Conservation (phyloP, 2,113 vertebrate genomes). For the Laticauda colubrina region DNA sequence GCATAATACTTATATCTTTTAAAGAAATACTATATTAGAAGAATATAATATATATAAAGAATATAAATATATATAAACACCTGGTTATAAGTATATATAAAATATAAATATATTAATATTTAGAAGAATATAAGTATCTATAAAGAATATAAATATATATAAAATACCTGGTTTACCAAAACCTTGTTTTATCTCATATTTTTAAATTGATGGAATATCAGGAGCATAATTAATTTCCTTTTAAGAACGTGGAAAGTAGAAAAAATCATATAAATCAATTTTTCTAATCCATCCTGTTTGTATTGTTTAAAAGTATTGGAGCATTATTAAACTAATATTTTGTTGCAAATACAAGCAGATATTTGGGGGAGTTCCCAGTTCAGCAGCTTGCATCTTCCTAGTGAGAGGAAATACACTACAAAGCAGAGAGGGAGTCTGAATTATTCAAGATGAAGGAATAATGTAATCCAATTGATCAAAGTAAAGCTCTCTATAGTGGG, state of each 20-base stretch:
- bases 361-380: conserved; percentile 32
- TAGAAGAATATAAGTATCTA: no score
- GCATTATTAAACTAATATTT: conserved; percentile 12
- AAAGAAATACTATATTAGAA: fast-evolving
- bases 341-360: conserved; percentile 9
- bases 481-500: conserved; percentile 16
- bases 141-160: background rate
- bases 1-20: background rate
- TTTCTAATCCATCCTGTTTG: background rate
- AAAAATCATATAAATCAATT: conserved; percentile 1
- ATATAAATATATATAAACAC: background rate
- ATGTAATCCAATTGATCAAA: conserved; percentile 43
- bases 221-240: background rate
- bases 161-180: fast-evolving
- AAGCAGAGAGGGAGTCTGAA: conserved; percentile 46
- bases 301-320: conserved; percentile 4
- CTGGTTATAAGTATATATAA: fast-evolving
- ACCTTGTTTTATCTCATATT: background rate
- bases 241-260: background rate
- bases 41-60: background rate
- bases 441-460: conserved; percentile 50
- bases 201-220: background rate
- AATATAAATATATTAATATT: background rate
- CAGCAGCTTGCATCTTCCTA: conserved; percentile 36
- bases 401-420: conserved; percentile 40